Base-by-base conservation (phyloP, 2,797 vertebrate genomes). In the Graptemys geographica region DNA sequence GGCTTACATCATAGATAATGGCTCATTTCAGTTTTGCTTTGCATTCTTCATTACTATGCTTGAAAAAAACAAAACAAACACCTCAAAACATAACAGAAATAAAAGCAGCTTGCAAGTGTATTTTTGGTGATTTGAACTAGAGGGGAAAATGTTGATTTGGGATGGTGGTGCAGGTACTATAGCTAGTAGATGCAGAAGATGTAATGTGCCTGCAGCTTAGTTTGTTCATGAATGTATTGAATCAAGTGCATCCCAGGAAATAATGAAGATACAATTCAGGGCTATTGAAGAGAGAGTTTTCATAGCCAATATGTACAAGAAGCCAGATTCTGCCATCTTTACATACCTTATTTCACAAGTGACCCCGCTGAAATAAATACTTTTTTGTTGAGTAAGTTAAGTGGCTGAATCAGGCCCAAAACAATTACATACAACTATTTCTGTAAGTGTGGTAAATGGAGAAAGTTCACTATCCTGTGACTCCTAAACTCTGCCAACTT, bases 381-480 rank as follows among this genome's bases (percentile, higher is more conserved):
- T 5, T 65, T 65, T 65, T 65, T 65, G 25, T 74, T 44, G 25
- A 44, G n/a, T 74, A 74, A 11, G 8, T 23, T 55, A 55, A 11
- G 37, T 72, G 69, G 69, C 69, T 41, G 69, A 41, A 41, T 23
- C 69, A 37, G 37, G 19, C 37, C 69, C n/a, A 89, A 88, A 92
- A 88, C 86, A 94, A 90, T 90, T 97, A 97, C 96, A 95, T 94
- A 96, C 94, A 96, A 95, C 96, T 97, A 95, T 96, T 96, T 94
- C 57, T 0, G 93, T 96, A 96, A 97, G 96, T 95, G 93, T 96
- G 96, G 96, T 96, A 96, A 92, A 79, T 94, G 92, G 81, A 88
- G 84, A 90, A 96, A 96, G 90, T 84, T 88, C 90, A 88, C 89
- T 95, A 84, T 96, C 94, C 89, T 57, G 81, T 89, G 82, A 91